Evolutionary conservation across 2,888 invertebrate genomes (phyloP).

Genomic region (Linhomoeus sp.): DNA sequence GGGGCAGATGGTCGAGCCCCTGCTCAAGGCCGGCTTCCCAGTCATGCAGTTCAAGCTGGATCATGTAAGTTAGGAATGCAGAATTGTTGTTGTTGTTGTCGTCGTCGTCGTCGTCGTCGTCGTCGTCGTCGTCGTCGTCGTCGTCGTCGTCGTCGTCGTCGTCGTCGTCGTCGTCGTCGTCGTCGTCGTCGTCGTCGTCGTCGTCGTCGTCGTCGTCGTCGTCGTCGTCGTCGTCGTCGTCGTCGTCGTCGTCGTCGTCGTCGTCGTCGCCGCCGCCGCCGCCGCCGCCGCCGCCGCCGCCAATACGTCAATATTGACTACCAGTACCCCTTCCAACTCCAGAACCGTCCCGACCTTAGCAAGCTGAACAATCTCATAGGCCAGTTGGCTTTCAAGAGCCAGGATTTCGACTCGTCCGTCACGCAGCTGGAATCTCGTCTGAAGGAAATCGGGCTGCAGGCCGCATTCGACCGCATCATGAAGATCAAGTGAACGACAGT

Average conservation of each 20-base stretch:
- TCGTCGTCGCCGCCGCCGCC: background rate
- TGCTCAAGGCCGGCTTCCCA: conserved; percentile 12
- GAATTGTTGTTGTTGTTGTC: background rate
- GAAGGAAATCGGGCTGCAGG: too few species aligned
- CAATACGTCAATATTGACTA: too few species aligned
- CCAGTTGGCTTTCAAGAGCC: conserved; percentile 11
- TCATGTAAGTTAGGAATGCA: too few species aligned
- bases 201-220: background rate
- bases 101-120: background rate
- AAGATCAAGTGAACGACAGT: too few species aligned
- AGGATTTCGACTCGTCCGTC: background rate
- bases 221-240: background rate
- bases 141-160: background rate
- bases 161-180: background rate
- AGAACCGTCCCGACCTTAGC: conserved; percentile 26
- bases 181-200: background rate
- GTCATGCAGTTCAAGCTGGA: conserved; percentile 16
- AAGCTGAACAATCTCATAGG: conserved; percentile 30
- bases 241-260: background rate
- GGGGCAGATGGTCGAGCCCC: conserved; percentile 24
- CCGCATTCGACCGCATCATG: too few species aligned
- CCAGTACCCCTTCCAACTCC: too few species aligned
- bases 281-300: background rate
- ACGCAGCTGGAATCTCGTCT: background rate
- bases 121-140: background rate